Percentiles rank a stretch among this genome's conserved stretches.
phyloP scores from a whole-genome alignment of 2,797 vertebrate genomes.

The Eulemur mongoz region DNA sequence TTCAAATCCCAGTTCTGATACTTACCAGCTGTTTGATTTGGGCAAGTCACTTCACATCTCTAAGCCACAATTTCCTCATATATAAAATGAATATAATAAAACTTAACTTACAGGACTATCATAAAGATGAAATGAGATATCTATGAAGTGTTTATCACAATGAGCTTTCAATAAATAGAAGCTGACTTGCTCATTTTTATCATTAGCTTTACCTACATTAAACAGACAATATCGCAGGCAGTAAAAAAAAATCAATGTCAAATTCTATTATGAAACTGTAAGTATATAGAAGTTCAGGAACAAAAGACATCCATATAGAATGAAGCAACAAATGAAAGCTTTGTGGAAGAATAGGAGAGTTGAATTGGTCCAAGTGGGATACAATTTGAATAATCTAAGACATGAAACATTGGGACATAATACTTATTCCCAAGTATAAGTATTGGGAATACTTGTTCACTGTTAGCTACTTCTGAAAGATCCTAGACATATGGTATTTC shows the following conservation, averaged over 20 bases:
- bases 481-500: background rate
- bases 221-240: background rate
- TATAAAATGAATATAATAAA: slow-evolving; percentile 18
- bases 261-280: background rate
- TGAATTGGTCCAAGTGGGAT: background rate
- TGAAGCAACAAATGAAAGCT: slow-evolving; percentile 16
- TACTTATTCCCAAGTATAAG: background rate
- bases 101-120: background rate
- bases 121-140: background rate
- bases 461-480: background rate
- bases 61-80: background rate
- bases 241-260: background rate
- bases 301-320: background rate
- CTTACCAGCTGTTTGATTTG: background rate
- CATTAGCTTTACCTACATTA: slow-evolving; percentile 4
- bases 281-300: background rate
- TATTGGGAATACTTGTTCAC: background rate
- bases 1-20: background rate
- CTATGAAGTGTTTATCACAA: background rate
- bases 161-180: background rate
- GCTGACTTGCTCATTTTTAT: background rate
- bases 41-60: background rate
- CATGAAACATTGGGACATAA: background rate
- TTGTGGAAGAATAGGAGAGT: background rate
- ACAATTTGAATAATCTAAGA: background rate